A percentile compares a stretch with the other conserved stretches of the same genome.
Conservation (phyloP, 2,113 vertebrate species). For the Pterocles burchelli region DNA sequence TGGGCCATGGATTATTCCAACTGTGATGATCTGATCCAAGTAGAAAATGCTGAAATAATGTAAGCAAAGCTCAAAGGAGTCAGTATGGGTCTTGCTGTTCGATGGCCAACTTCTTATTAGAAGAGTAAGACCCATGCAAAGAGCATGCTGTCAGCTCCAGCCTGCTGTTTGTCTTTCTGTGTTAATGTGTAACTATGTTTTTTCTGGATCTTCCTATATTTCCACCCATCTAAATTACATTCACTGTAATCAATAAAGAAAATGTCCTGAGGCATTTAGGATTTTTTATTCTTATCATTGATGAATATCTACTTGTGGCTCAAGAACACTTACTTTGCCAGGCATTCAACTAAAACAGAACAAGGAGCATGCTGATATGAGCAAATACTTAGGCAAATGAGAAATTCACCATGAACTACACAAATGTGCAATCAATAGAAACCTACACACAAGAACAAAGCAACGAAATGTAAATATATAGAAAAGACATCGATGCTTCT, state of each 20-base stretch:
- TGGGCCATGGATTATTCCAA: neutral
- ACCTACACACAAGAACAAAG: neutral
- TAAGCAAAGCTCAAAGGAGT: neutral
- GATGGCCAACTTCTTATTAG: neutral
- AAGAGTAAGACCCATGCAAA: neutral
- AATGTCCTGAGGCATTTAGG: neutral
- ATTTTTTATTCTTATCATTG: neutral
- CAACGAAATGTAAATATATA: neutral
- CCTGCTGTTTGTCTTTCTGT: neutral
- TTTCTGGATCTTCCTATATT: neutral
- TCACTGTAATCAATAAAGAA: neutral
- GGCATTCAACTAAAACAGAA: constrained; percentile 53
- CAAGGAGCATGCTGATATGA: neutral
- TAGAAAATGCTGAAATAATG: neutral
- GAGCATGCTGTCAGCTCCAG: neutral
- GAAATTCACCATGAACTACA: neutral
- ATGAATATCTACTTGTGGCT: neutral
- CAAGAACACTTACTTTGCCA: neutral
- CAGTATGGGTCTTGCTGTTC: neutral
- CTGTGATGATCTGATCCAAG: neutral
- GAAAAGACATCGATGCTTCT: neutral
- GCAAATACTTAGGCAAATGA: constrained; percentile 16
- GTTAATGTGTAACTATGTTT: neutral
- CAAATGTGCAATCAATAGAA: neutral
- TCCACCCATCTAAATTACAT: neutral